phyloP scores from a whole-genome alignment of 1,140 invertebrate genomes.

The Lepidotrigona ventralis region DNA sequence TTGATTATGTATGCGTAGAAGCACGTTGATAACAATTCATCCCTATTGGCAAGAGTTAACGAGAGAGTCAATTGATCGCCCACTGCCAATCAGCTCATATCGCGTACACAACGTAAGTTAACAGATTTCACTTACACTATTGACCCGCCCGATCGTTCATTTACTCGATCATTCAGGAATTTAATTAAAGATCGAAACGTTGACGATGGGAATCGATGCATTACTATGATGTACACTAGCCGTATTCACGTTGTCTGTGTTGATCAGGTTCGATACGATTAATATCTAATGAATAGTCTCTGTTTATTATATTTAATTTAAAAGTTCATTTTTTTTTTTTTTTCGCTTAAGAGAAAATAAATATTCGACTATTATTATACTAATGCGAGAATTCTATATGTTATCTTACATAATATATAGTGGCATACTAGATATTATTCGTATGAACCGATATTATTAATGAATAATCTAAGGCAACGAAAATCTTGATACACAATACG shows the following conservation, averaged over 20 bases:
- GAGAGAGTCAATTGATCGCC: constrained; percentile 77
- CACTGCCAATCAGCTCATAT: constrained; percentile 74
- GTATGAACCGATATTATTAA: constrained; percentile 15
- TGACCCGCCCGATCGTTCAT: constrained; percentile 69
- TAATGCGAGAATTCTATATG: neutral
- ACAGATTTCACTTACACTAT: constrained; percentile 77
- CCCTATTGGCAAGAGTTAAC: constrained; percentile 76
- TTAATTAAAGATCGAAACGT: constrained; percentile 69
- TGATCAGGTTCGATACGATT: constrained; percentile 34
- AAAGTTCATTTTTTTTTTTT: neutral
- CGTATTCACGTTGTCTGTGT: constrained; percentile 29
- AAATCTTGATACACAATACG: constrained; percentile 28
- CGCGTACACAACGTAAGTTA: constrained; percentile 65
- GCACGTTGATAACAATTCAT: constrained; percentile 74
- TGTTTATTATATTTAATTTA: constrained; percentile 6
- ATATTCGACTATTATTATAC: neutral
- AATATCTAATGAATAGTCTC: constrained; percentile 19
- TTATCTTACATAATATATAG: constrained; percentile 17
- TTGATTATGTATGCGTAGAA: constrained; percentile 74
- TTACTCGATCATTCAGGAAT: constrained; percentile 60
- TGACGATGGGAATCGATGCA: constrained; percentile 56
- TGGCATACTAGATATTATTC: constrained; percentile 21
- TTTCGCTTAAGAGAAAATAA: neutral
- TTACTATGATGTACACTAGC: constrained; percentile 46
- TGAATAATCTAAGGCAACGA: constrained; percentile 31